Evolutionary conservation across 2,888 invertebrate genomes (phyloP).

Genomic region (Chymomyza caudatula): DNA sequence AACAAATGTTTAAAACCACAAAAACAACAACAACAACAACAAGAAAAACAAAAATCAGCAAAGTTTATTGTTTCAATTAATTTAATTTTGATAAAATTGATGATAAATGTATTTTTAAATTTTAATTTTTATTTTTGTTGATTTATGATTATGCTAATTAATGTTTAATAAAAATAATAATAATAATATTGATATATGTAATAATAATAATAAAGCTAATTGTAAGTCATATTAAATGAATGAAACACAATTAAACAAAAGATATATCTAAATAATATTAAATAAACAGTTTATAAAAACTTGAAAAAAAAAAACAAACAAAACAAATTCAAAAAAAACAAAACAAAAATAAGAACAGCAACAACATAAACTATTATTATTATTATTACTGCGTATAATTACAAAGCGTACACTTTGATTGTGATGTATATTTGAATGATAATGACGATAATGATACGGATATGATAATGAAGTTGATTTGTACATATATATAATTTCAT

Average conservation of each 20-base stretch:
- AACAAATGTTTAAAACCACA: slow-evolving; percentile 21
- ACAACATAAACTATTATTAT: slow-evolving; percentile 44
- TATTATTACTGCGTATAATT: slow-evolving; percentile 54
- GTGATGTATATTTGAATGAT: slow-evolving; percentile 70
- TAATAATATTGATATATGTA: slow-evolving; percentile 8
- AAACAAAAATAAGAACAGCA: slow-evolving; percentile 4
- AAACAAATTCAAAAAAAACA: slow-evolving; percentile 29
- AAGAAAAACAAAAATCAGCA: slow-evolving; percentile 15
- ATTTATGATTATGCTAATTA: slow-evolving; percentile 60
- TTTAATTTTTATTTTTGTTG: slow-evolving; percentile 66
- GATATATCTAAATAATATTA: neutral
- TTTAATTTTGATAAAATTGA: slow-evolving; percentile 49
- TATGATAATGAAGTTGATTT: slow-evolving; percentile 63
- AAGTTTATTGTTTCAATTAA: slow-evolving; percentile 55
- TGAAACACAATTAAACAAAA: neutral
- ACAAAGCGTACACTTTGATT: slow-evolving; percentile 71
- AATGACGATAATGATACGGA: slow-evolving; percentile 58
- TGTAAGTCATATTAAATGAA: neutral
- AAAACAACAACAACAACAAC: slow-evolving; percentile 16
- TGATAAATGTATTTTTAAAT: slow-evolving; percentile 58
- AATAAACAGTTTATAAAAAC: neutral
- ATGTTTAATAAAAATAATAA: slow-evolving; percentile 45
- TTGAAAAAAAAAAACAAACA: slow-evolving; percentile 16
- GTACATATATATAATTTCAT: slow-evolving; percentile 37
- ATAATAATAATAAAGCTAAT: neutral